A percentile compares a stretch with the other conserved stretches of the same genome.
Evolutionary conservation across 2,113 vertebrate genomes (phyloP).

Genomic region (Ginglymostoma cirratum): DNA sequence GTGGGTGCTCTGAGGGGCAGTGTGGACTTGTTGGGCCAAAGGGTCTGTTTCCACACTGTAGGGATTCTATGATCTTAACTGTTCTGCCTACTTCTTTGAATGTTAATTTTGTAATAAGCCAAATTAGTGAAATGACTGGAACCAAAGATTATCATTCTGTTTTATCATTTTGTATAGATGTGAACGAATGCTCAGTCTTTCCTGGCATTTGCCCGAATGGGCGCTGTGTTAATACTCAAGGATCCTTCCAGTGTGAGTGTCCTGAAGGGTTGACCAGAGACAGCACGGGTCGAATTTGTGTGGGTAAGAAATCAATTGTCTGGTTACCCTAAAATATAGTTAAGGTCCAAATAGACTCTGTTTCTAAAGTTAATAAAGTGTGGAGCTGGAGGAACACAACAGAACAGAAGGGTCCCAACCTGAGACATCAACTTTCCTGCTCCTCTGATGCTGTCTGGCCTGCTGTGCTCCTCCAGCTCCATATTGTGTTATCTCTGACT

Average conservation of each 20-base stretch:
- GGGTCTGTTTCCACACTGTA: too few species aligned
- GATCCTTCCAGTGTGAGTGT: slow-evolving; percentile 65
- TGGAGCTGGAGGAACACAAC: too few species aligned
- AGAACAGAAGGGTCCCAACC: too few species aligned
- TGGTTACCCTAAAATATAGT: neutral
- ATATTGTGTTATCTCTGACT: too few species aligned
- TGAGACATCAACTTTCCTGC: too few species aligned
- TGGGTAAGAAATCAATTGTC: slow-evolving; percentile 52
- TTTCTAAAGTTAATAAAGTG: neutral
- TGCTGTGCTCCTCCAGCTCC: too few species aligned
- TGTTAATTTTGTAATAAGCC: neutral
- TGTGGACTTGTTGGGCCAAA: too few species aligned
- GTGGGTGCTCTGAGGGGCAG: too few species aligned
- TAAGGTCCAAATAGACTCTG: neutral
- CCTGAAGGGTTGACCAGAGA: slow-evolving; percentile 60
- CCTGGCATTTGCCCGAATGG: slow-evolving; percentile 63
- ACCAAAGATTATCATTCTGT: neutral
- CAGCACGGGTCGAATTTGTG: slow-evolving; percentile 57
- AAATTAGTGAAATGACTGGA: neutral
- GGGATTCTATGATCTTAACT: neutral
- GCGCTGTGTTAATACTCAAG: slow-evolving; percentile 58
- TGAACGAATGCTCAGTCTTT: slow-evolving; percentile 67
- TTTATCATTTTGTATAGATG: slow-evolving; percentile 47
- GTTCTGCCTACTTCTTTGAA: neutral
- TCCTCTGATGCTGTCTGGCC: too few species aligned